Conservation (phyloP, 2,888 invertebrate species). For the Abscondita cerata region DNA sequence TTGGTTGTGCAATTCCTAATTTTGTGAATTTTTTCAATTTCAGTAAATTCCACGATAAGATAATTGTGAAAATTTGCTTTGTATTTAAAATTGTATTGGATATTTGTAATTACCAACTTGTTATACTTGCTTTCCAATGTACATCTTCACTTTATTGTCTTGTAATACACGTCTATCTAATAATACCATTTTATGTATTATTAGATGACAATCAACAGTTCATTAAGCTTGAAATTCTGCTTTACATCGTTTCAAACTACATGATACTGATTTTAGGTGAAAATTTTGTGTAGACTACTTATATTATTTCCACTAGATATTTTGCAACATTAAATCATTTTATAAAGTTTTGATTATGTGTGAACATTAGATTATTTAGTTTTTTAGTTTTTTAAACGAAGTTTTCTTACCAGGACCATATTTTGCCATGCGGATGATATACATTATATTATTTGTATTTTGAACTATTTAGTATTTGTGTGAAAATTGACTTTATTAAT, state of each 20-base stretch:
- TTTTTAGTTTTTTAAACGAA: too few species aligned
- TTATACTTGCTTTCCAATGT: constrained; percentile 6
- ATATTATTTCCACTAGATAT: too few species aligned
- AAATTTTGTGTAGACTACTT: neutral
- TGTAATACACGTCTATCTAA: constrained; percentile 4
- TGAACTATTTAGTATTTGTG: too few species aligned
- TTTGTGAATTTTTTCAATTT: constrained; percentile 1
- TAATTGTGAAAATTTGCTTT: neutral
- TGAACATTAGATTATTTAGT: too few species aligned
- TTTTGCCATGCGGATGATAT: too few species aligned
- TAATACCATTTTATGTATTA: neutral
- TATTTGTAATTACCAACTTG: constrained; percentile 1
- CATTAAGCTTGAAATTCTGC: constrained; percentile 1
- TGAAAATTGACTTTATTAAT: too few species aligned
- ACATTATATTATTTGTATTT: too few species aligned
- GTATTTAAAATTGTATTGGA: neutral
- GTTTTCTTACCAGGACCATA: too few species aligned
- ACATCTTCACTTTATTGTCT: constrained; percentile 10
- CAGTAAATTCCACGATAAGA: neutral
- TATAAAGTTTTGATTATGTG: too few species aligned
- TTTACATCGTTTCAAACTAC: constrained; percentile 1
- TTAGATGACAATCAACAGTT: constrained; percentile 3
- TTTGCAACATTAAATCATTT: too few species aligned
- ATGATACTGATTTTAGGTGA: neutral
- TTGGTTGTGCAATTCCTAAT: constrained; percentile 3